These are phyloP conservation scores for Campopleginae sp. DNA, from an alignment of 2,888 invertebrate genomes.

Conservation along the genomic window DNA sequence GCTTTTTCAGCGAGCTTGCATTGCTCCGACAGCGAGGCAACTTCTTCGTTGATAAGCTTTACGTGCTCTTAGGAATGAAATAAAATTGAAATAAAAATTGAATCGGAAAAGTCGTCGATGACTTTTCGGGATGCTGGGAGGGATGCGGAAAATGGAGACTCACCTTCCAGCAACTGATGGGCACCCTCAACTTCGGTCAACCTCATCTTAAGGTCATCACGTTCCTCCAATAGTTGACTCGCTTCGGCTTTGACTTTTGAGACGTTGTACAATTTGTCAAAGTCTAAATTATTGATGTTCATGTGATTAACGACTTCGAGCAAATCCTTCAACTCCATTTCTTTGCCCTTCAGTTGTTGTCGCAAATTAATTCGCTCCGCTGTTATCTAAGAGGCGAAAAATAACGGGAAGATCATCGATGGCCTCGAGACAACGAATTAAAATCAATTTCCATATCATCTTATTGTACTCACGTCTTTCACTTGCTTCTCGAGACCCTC, in stretches of 20 bases:
- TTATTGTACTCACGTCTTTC: slow-evolving; percentile 86
- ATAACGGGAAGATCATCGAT: background rate
- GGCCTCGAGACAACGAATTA: background rate
- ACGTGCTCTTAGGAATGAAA: slow-evolving; percentile 81
- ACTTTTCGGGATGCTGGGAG: background rate
- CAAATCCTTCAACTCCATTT: slow-evolving; percentile 80
- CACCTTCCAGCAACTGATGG: slow-evolving; percentile 83
- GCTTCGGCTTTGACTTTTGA: slow-evolving; percentile 87
- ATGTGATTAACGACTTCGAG: slow-evolving; percentile 78
- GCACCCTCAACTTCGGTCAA: slow-evolving; percentile 82
- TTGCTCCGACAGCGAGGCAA: slow-evolving; percentile 86
- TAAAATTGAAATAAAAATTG: background rate
- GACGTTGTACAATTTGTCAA: slow-evolving; percentile 86
- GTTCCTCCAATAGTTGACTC: slow-evolving; percentile 86
- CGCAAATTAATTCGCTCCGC: slow-evolving; percentile 74
- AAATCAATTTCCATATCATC: no score
- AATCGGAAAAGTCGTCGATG: background rate
- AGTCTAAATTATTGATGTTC: slow-evolving; percentile 79
- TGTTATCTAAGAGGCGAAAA: slow-evolving; percentile 72
- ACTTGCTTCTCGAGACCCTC: slow-evolving; percentile 86
- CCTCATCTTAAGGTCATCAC: slow-evolving; percentile 82
- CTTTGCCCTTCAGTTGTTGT: slow-evolving; percentile 78
- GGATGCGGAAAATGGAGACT: background rate
- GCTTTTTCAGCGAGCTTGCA: slow-evolving; percentile 89
- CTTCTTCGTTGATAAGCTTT: slow-evolving; percentile 85